Base-by-base conservation (phyloP, 2,888 invertebrate species). In the Bellardia bayeri region DNA sequence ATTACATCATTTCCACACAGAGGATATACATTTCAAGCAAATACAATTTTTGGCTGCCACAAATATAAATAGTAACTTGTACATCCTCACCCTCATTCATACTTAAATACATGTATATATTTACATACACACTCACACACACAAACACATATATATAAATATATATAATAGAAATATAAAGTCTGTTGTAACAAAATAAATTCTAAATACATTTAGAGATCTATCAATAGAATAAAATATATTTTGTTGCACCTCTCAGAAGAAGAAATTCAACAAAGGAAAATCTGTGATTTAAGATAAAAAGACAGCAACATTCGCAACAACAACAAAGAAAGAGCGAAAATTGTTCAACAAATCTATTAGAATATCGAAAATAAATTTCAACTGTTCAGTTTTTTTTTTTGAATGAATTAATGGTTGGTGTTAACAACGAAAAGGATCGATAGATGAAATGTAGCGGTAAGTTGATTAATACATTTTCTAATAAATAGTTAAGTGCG, bases 361-460 rank as follows among this genome's bases (percentile, higher is more conserved):
- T 8, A 42, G 42, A 0, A 14, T 14, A 63, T 30, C 33, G 33
- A 61, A 68, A 37, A 6, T 3, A 14, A 9, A 42, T 42, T 33
- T 23, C 13, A 33, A 76, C 63, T 66, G 2, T 64, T 37, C 16
- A 33, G 9, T 33, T n/a, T 8, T 42, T 42, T n/a, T 49, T 51
- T n/a, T n/a, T n/a, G n/a, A 5, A 42, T 72, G 45, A 76, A 80
- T 88, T 88, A 51, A 76, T 80, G 82, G 56, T 54, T 74, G 79
- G 58, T 56, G 89, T 76, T 64, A 68, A 75, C 54, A 81, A 74
- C 86, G 81, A 71, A 76, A 68, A 23, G 16, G 54, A 91, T 92
- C 92, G 92, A 92, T 92, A 92, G 91, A 93, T 93, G 94, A 92
- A 93, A 94, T 94, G 94, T 94, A 94, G 94, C 93, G 94, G 94